phyloP scores from a whole-genome alignment of 2,888 invertebrate genomes.

The Xestia rhomboidea region DNA sequence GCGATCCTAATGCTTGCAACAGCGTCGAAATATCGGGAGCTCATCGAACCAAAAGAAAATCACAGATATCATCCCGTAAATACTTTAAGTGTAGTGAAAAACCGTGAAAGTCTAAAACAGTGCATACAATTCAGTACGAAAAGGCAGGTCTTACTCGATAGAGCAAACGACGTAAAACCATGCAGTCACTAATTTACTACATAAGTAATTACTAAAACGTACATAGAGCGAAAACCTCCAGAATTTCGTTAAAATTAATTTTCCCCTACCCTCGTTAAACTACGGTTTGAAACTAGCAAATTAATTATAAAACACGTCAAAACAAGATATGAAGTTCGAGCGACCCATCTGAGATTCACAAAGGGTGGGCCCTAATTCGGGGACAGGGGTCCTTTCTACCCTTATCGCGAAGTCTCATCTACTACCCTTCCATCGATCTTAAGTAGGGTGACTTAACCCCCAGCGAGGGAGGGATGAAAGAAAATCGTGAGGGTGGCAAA shows the following conservation, averaged over 20 bases:
- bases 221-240: slow-evolving; percentile 39
- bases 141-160: background rate
- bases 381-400: slow-evolving; percentile 82
- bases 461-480: slow-evolving; percentile 85
- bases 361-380: slow-evolving; percentile 86
- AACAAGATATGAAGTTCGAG: slow-evolving; percentile 87
- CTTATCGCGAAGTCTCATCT: slow-evolving; percentile 89
- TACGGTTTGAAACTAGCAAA: slow-evolving; percentile 89
- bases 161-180: background rate
- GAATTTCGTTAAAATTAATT: slow-evolving; percentile 82
- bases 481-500: slow-evolving; percentile 85
- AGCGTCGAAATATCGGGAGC: no score
- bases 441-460: slow-evolving; percentile 89
- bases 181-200: slow-evolving; percentile 28
- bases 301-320: slow-evolving; percentile 90
- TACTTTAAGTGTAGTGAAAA: no score
- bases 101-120: no score
- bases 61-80: no score
- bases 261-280: slow-evolving; percentile 83
- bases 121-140: background rate
- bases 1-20: no score
- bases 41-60: no score
- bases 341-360: slow-evolving; percentile 87
- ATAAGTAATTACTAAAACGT: slow-evolving; percentile 42
- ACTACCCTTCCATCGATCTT: slow-evolving; percentile 89